A percentile compares a stretch with the other conserved stretches of the same genome.
phyloP scores from a whole-genome alignment of 2,888 invertebrate genomes.

The Anticlea derivata region DNA sequence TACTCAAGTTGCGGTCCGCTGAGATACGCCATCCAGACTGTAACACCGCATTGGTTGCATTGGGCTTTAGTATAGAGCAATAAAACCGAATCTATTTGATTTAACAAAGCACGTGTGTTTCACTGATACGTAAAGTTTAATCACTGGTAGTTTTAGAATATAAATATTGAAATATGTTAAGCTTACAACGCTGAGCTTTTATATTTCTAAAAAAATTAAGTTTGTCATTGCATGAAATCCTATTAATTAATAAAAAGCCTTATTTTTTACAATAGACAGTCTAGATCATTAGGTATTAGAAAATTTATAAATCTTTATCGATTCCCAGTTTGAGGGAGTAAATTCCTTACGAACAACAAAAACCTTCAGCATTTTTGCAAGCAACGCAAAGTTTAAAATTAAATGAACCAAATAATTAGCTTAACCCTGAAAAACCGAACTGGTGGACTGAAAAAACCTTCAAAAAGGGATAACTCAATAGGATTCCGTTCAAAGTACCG shows the following conservation, averaged over 20 bases:
- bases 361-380: not conserved
- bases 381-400: conserved; percentile 14
- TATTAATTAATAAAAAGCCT: no score
- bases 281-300: no score
- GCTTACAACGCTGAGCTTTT: no score
- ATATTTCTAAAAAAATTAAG: no score
- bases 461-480: conserved; percentile 35
- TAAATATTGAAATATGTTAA: no score
- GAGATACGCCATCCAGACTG: conserved; percentile 14
- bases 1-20: conserved; percentile 41
- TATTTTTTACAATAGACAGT: no score
- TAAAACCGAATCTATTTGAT: not conserved
- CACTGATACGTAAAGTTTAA: no score
- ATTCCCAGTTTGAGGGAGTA: no score
- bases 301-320: no score
- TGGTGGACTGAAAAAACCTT: conserved; percentile 26
- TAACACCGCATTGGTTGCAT: not conserved
- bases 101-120: not conserved
- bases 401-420: conserved; percentile 23
- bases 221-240: no score
- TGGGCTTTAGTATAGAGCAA: not conserved
- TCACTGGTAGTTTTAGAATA: no score
- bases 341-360: no score
- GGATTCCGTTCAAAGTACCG: conserved; percentile 44
- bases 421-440: conserved; percentile 14